Evolutionary conservation across 2,888 invertebrate genomes (phyloP), one percentile per base, ranked within the genome.

Genomic region (Cosmia trapezina): DNA sequence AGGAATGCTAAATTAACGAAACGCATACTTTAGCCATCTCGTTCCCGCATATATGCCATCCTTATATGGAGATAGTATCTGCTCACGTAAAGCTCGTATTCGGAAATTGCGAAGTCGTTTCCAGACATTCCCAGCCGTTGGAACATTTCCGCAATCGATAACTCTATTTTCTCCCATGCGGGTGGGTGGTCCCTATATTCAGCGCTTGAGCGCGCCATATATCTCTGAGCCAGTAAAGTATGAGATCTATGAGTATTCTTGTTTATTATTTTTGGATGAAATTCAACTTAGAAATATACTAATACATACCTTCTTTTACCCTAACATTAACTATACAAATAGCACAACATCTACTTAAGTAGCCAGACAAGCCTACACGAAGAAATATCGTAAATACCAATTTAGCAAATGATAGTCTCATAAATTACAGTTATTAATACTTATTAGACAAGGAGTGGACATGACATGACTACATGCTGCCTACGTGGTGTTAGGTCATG

Each of bases 401-500:
- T 76, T 81, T 76, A 74, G 66, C 45, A 64, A 82, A 86, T 74
- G 64, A 64, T 70, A 78, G 63, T 61, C 37, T 56, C 66, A 60
- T 85, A 78, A 80, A 80, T 80, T 68, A 76, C 51, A 61, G 63
- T 76, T 74, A 85, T 78, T 84, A 70, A 66, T 84, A 73, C 73
- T 59, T 79, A 76, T 75, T 75, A 57, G 63, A 67, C 63, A 59
- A 66, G 65, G 65, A 81, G 71, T 84, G 82, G 81, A 84, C 79
- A 81, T 78, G 78, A 78, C 75, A 74, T 76, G 76, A 73, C 71
- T 83, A 60, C 64, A 59, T 68, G 54, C 83, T 75, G 76, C 86
- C 86, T 86, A 84, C 86, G 86, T 83, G 68, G 47, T 61, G 70
- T 83, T 86, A 85, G 73, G 82, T 86, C 85, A 86, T 82, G 70